phyloP scores from a whole-genome alignment of 2,888 invertebrate species.

The Amorpha juglandis region DNA sequence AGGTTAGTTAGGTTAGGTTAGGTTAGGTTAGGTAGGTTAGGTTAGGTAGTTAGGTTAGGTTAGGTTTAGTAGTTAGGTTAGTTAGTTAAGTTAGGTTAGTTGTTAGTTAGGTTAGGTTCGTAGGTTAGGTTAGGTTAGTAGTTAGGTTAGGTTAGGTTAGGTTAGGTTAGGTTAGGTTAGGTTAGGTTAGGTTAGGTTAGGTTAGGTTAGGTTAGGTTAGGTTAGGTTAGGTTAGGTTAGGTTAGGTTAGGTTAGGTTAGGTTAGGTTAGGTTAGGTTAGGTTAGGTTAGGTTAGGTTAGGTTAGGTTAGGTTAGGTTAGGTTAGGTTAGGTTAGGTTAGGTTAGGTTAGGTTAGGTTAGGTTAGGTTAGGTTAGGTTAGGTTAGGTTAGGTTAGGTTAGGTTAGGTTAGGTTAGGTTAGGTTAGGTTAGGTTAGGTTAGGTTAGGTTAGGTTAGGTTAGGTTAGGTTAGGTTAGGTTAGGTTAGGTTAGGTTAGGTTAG shows the following conservation, averaged over 20 bases:
- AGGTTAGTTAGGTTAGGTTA: slow-evolving; percentile 27
- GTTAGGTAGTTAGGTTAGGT: slow-evolving; percentile 29
- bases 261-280: too few species aligned
- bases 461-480: too few species aligned
- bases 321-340: slow-evolving; percentile 3
- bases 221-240: too few species aligned
- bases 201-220: too few species aligned
- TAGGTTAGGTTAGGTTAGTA: slow-evolving; percentile 23
- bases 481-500: too few species aligned
- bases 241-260: too few species aligned
- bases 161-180: background rate
- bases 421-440: too few species aligned
- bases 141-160: slow-evolving; percentile 9
- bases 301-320: too few species aligned
- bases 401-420: too few species aligned
- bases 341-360: slow-evolving; percentile 5
- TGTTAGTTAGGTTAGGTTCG: slow-evolving; percentile 24
- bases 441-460: too few species aligned
- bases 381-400: background rate
- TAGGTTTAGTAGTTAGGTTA: slow-evolving; percentile 29
- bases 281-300: background rate
- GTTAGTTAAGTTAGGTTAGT: slow-evolving; percentile 28
- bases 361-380: slow-evolving; percentile 1
- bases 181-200: too few species aligned
- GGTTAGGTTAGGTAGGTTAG: slow-evolving; percentile 27